These are phyloP conservation scores for Drosophila nebulosa DNA, from an alignment of 1,140 invertebrate species.

Conservation along the genomic window DNA sequence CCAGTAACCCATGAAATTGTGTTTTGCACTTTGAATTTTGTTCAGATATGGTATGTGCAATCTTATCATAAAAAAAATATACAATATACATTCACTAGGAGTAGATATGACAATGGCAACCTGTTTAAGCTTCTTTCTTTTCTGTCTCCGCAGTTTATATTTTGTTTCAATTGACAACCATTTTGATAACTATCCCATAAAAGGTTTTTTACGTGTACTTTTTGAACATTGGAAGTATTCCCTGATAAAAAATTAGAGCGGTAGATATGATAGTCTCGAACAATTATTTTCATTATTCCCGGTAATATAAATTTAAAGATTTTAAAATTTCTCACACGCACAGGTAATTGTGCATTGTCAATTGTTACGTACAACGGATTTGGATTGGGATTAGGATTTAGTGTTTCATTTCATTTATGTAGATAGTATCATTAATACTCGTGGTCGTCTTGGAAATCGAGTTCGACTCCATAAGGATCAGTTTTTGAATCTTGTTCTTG, in stretches of 20 bases:
- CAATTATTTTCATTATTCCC: background rate
- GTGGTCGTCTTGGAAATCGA: background rate
- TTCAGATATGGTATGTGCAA: background rate
- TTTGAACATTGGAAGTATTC: background rate
- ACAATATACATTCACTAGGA: background rate
- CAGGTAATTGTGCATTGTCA: background rate
- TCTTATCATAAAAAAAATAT: slow-evolving; percentile 11
- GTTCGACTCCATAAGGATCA: background rate
- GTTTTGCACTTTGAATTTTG: background rate
- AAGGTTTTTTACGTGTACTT: background rate
- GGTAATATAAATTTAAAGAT: slow-evolving; percentile 3
- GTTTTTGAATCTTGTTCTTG: background rate
- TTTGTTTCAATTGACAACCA: background rate
- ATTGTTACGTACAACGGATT: background rate
- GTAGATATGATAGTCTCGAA: background rate
- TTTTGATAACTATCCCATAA: background rate
- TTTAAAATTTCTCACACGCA: background rate
- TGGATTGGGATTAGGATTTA: background rate
- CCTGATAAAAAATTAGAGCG: background rate
- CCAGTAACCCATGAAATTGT: background rate
- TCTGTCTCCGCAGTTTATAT: background rate
- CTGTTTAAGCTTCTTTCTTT: background rate
- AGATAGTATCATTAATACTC: background rate
- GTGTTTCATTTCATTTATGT: background rate
- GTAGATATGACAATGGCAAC: background rate